These are phyloP conservation scores for Drosophila subsilvestris DNA, from an alignment of 2,888 invertebrate species.

Conservation along the genomic window DNA sequence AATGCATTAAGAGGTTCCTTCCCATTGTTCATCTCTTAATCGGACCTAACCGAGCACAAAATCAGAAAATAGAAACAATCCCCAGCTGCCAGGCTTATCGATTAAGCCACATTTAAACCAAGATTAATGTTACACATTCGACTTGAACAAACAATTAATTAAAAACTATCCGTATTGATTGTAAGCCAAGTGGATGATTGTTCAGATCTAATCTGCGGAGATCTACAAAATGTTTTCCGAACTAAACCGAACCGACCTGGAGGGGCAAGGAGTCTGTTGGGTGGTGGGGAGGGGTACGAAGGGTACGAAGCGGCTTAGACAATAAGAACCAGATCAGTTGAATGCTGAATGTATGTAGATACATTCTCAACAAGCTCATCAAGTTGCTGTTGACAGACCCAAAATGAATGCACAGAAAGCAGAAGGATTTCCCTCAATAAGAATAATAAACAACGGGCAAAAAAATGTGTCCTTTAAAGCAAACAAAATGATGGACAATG, in stretches of 20 bases:
- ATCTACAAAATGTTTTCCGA: constrained; percentile 31
- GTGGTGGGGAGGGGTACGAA: constrained; percentile 22
- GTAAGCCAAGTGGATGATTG: constrained; percentile 43
- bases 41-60: constrained; percentile 21
- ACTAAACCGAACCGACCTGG: constrained; percentile 14
- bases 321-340: constrained; percentile 73
- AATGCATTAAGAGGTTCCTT: constrained; percentile 17
- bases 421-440: constrained; percentile 64
- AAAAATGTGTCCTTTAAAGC: constrained; percentile 74
- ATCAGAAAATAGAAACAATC: constrained; percentile 15
- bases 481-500: constrained; percentile 71
- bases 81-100: constrained; percentile 36
- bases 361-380: constrained; percentile 71
- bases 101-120: constrained; percentile 25
- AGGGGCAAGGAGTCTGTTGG: constrained; percentile 13
- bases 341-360: constrained; percentile 40
- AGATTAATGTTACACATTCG: constrained; percentile 45
- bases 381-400: constrained; percentile 68
- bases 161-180: constrained; percentile 38
- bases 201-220: constrained; percentile 39
- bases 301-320: constrained; percentile 50
- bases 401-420: constrained; percentile 20
- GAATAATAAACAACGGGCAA: constrained; percentile 66
- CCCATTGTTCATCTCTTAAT: constrained; percentile 38
- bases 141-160: constrained; percentile 37